Conservation (phyloP, 1,140 invertebrate species). For the Lasioglossum albipes region DNA sequence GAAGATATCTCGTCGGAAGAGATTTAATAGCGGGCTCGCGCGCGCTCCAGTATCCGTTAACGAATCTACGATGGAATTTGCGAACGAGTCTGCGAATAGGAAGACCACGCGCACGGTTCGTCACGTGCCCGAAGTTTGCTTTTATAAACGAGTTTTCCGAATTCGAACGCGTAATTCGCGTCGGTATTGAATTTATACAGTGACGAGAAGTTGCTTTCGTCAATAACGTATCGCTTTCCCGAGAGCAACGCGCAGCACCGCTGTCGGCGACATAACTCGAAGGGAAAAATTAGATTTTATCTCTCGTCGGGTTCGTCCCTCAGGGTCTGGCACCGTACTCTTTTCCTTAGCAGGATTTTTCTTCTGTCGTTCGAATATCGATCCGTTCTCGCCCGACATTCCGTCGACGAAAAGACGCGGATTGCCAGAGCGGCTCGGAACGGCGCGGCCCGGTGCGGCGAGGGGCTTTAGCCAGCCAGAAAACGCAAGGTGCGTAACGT, state of each 20-base stretch:
- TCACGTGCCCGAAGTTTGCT: not conserved
- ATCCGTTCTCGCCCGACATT: not conserved
- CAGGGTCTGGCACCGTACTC: not conserved
- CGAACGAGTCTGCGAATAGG: not conserved
- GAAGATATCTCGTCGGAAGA: not conserved
- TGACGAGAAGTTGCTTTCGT: not conserved
- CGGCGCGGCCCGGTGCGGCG: not conserved
- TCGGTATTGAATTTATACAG: not conserved
- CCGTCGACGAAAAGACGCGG: not conserved
- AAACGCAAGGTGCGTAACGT: conserved; percentile 21
- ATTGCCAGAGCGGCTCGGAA: not conserved
- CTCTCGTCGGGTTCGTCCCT: not conserved
- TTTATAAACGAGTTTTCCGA: not conserved
- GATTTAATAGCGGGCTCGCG: not conserved
- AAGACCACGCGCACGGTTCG: not conserved
- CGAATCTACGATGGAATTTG: not conserved
- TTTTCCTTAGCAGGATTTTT: not conserved
- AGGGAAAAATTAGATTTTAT: conserved; percentile 5
- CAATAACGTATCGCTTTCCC: not conserved
- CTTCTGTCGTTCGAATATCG: conserved; percentile 2
- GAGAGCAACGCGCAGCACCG: not conserved
- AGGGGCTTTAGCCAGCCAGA: conserved; percentile 12
- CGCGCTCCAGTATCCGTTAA: not conserved
- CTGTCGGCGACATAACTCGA: not conserved
- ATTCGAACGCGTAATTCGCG: not conserved